Conservation (phyloP, 2,797 vertebrate genomes). For the Enteromius trimaculatus region DNA sequence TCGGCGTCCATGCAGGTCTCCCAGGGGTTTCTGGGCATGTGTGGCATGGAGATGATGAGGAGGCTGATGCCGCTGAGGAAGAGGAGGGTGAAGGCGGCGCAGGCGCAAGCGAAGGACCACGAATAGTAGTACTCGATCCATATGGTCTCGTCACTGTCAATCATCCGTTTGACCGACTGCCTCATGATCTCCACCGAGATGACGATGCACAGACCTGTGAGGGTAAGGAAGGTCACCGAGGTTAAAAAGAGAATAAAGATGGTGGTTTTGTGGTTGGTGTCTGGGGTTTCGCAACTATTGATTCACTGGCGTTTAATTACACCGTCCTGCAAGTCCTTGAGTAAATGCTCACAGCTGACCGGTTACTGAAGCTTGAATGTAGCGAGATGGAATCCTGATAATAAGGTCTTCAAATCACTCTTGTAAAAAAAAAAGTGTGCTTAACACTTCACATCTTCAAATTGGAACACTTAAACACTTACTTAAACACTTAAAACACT, state of each 20-base stretch:
- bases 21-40: conserved; percentile 97
- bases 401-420: background rate
- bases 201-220: conserved; percentile 91
- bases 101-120: conserved; percentile 96
- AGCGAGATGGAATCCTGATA: background rate
- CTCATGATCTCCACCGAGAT: conserved; percentile 96
- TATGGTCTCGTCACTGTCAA: conserved; percentile 90
- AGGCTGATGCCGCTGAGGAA: conserved; percentile 88
- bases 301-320: conserved; percentile 13
- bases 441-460: background rate
- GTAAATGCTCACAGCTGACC: background rate
- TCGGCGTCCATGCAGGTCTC: conserved; percentile 98
- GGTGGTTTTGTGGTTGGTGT: conserved; percentile 22
- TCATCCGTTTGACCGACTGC: conserved; percentile 94
- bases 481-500: no score
- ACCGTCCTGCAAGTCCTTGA: background rate
- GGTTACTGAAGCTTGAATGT: background rate
- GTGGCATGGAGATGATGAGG: conserved; percentile 93
- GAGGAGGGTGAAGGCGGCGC: conserved; percentile 88
- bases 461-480: background rate
- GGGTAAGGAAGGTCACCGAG: conserved; percentile 7
- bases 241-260: conserved; percentile 38
- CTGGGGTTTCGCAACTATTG: conserved; percentile 42
- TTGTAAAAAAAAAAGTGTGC: background rate
- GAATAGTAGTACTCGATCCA: conserved; percentile 94